These are phyloP conservation scores for Cassiopea xamachana DNA, from an alignment of 30 jellyfish, hydroid and myxozoan genomes.

Conservation along the genomic window DNA sequence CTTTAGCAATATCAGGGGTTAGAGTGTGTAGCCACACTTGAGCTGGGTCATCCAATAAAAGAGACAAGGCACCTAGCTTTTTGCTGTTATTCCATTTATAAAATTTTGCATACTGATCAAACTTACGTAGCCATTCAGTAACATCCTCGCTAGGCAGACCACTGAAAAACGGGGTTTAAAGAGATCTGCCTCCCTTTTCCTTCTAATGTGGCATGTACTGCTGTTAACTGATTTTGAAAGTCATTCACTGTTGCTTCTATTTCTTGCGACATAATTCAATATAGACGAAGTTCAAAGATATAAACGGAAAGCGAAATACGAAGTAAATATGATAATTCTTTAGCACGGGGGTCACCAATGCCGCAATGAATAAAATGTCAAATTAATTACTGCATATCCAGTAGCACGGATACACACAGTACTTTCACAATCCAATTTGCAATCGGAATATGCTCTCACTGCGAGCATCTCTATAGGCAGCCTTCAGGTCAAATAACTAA, in stretches of 20 bases:
- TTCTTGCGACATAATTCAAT: slow-evolving; percentile 22
- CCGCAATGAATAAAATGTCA: not conserved
- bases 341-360: not conserved
- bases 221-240: slow-evolving; percentile 34
- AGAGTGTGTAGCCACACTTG: slow-evolving; percentile 37
- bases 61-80: slow-evolving; percentile 16
- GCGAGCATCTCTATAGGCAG: not conserved
- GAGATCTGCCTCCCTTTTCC: slow-evolving; percentile 49
- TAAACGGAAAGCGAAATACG: not conserved
- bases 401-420: not conserved
- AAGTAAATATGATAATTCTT: not conserved
- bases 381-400: not conserved
- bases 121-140: slow-evolving; percentile 14
- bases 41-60: slow-evolving; percentile 40
- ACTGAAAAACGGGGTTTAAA: slow-evolving; percentile 34
- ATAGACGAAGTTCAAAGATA: not conserved
- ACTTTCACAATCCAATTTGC: not conserved
- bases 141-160: slow-evolving; percentile 35
- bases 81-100: slow-evolving; percentile 23
- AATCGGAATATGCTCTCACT: not conserved
- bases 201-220: slow-evolving; percentile 46
- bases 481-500: not conserved
- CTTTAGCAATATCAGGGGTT: not conserved
- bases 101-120: slow-evolving; percentile 7
- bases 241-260: slow-evolving; percentile 40